Evolutionary conservation across 2,113 vertebrate species (phyloP), one percentile per base, ranked within the genome.

Genomic region (Macrotis lagotis): DNA sequence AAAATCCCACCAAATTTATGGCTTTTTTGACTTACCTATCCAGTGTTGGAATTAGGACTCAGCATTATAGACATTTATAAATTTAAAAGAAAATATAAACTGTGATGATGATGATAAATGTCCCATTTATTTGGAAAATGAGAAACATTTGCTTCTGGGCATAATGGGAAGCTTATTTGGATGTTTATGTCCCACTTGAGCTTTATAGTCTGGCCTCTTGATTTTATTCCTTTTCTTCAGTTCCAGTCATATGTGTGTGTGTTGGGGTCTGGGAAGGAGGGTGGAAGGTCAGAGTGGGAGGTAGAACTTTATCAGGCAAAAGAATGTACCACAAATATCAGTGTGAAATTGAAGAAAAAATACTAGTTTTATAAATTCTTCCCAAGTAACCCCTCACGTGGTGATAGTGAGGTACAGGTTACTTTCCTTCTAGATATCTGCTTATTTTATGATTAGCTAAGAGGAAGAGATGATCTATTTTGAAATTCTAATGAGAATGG

Each of bases 341-440:
- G 37, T 83, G 16, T 74, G 44, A 83, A 83, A 83, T 83, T 24
- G 66, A 83, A 9, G 26, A 2, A 44, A 44, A 44, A 83, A 9
- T 25, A 37, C 14, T 14, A 16, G 37, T 28, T 55, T 11, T 55
- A 44, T 44, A 24, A 83, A 22, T 83, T 83, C n/a, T 83, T 16
- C 37, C n/a, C 66, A 89, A 44, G 59, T 51, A 52, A 49, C 12
- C n/a, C 4, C 0, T 19, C 9, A 16, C 2, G 14, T 0, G 0
- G 19, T 44, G 25, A 10, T 1, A 37, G 3, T 3, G 8, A 19
- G 26, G 11, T 11, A 26, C 19, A 66, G 3, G 28, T 0, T 8
- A 88, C 51, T 48, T 88, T 92, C 88, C 22, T 92, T 19, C 25
- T 3, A 12, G 22, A 2, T 24, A 2, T 92, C 25, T 88, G 3